Evolutionary conservation across 1,140 invertebrate genomes (phyloP), one percentile per base, ranked within the genome.

Genomic region (Drosophila paulistorum): DNA sequence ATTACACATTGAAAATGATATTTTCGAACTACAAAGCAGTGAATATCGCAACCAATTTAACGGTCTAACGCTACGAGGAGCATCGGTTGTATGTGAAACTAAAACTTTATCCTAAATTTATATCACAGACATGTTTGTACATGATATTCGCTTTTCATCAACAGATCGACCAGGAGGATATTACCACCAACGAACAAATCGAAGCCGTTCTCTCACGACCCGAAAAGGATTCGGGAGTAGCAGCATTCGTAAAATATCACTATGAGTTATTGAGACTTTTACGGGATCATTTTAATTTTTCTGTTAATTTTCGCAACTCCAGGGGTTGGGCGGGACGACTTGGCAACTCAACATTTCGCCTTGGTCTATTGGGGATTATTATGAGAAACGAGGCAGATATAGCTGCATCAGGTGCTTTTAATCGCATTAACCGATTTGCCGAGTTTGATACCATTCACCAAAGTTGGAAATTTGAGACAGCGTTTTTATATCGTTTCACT

Each of bases 401-500:
- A 65, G 89, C 81, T 1, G 91, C 86, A n/a, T 81, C 90, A 0
- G 89, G 79, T 6, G 72, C 81, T 13, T 91, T 90, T 10, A 91
- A 91, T 74, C 76, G 91, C 5, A 79, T 89, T 1, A 92, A 91
- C 64, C 71, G 91, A 0, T 89, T 91, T 58, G 80, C 77, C 1
- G 85, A 89, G n/a, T 91, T 91, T 61, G 91, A 92, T 65, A 85
- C 71, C 7, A 84, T 91, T 30, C 89, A 92, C 59, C 83, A 90
- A 61, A 89, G 91, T 45, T 92, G 90, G 90, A 92, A 87, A 70
- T 91, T 92, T 26, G 85, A 92, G 39, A 71, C 85, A 0, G 89
- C 89, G 0, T 92, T 92, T 58, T n/a, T 92, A 1, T 92, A 82
- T 72, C 77, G 84, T 0, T 91, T 81, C 55, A 90, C 89, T 11